A percentile compares a stretch with the other conserved stretches of the same genome.
phyloP scores from a whole-genome alignment of 2,797 vertebrate genomes.

The Crocodylus rhombifer region DNA sequence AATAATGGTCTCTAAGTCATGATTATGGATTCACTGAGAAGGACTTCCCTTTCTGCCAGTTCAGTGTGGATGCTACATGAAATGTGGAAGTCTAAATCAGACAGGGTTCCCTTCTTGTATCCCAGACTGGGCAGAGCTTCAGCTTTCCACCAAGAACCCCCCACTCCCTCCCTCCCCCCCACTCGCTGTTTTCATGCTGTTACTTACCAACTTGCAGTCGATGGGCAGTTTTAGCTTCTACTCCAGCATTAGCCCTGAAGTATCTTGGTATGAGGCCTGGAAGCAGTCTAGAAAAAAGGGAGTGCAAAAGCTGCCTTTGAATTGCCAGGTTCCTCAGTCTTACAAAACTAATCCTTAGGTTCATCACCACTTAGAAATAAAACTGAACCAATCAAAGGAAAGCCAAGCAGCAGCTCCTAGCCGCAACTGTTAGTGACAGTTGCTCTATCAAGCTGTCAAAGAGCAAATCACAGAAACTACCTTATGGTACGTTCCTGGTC shows the following conservation, averaged over 20 bases:
- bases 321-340: not conserved
- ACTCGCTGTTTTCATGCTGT: not conserved
- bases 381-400: rapidly evolving
- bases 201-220: constrained; percentile 72
- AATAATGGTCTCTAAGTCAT: not conserved
- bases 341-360: rapidly evolving
- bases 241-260: constrained; percentile 77
- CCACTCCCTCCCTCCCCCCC: too few relatives aligned
- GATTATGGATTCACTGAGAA: not conserved
- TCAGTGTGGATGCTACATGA: not conserved
- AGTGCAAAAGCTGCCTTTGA: not conserved
- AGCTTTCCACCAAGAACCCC: not conserved
- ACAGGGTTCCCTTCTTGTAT: not conserved
- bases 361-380: not conserved
- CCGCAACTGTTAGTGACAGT: rapidly evolving
- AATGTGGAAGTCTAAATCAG: not conserved
- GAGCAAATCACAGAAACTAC: rapidly evolving
- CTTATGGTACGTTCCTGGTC: not conserved
- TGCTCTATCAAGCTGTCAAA: rapidly evolving
- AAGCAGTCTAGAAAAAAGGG: constrained; percentile 73
- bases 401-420: not conserved
- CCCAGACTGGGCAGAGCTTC: rapidly evolving
- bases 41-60: not conserved
- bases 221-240: constrained; percentile 81
- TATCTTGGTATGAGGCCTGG: constrained; percentile 79